Percentiles rank a stretch among this genome's conserved stretches.
phyloP scores from a whole-genome alignment of 2,113 vertebrate species.

The Pelmatolapia mariae region DNA sequence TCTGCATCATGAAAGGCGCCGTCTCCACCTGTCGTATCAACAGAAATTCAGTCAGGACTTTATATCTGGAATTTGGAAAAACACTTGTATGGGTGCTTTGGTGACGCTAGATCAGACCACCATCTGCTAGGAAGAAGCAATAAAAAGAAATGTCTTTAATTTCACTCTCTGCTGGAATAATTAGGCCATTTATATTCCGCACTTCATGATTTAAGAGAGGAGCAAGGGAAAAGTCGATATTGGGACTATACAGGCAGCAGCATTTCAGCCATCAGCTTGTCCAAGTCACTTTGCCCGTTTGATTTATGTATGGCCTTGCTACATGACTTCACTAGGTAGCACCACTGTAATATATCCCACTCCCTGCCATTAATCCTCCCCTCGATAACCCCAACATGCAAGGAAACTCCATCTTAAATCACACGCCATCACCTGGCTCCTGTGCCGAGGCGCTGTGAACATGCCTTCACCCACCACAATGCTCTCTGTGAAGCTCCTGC shows the following conservation, averaged over 20 bases:
- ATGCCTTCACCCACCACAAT: not conserved
- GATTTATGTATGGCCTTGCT: constrained; percentile 70
- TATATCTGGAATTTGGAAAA: not conserved
- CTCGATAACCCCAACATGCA: constrained; percentile 66
- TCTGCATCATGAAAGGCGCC: constrained; percentile 4
- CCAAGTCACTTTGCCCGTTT: constrained; percentile 67
- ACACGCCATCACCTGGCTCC: not conserved
- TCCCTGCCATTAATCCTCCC: constrained; percentile 61
- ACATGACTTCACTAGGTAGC: constrained; percentile 54
- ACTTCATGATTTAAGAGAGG: constrained; percentile 65
- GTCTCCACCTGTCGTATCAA: constrained; percentile 14
- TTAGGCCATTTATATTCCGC: constrained; percentile 73
- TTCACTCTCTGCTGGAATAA: constrained; percentile 62
- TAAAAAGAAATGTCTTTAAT: constrained; percentile 60
- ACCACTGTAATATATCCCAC: constrained; percentile 55
- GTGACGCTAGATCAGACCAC: constrained; percentile 36
- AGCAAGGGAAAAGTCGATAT: constrained; percentile 58
- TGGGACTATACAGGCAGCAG: constrained; percentile 57
- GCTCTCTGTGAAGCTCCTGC: not conserved
- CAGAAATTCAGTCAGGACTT: not conserved
- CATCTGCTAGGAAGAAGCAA: constrained; percentile 43
- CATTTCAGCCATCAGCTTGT: constrained; percentile 66
- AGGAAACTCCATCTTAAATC: constrained; percentile 65
- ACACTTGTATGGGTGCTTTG: not conserved
- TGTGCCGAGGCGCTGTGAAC: constrained; percentile 14